A percentile compares a stretch with the other conserved stretches of the same genome.
These are phyloP conservation scores for Myioborus miniatus DNA, from an alignment of 2,797 vertebrate genomes.

Conservation along the genomic window DNA sequence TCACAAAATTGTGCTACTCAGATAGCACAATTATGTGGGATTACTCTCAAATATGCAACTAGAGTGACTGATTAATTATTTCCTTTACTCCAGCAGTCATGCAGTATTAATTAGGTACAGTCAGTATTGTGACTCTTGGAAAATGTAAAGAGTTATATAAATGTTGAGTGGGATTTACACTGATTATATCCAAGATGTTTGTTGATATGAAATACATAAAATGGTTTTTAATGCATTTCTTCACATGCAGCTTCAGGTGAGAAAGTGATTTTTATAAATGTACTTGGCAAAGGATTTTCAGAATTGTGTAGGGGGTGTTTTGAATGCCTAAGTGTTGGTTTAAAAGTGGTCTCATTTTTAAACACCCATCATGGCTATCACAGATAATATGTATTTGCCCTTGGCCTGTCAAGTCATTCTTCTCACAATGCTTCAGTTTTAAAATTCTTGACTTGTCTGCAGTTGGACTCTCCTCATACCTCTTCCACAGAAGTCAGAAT, in stretches of 20 bases:
- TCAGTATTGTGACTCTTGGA: neutral
- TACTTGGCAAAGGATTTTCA: neutral
- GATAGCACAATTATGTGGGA: neutral
- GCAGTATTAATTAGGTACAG: constrained; percentile 15
- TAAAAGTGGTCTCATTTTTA: neutral
- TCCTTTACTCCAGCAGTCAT: constrained; percentile 1
- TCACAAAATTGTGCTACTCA: neutral
- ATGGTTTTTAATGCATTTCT: neutral
- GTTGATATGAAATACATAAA: neutral
- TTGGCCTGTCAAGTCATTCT: neutral
- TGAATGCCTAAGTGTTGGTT: neutral
- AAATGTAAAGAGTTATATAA: neutral
- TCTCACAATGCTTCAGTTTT: neutral
- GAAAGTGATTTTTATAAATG: neutral
- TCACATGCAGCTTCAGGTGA: neutral
- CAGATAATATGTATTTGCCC: neutral
- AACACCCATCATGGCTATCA: neutral
- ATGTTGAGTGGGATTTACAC: neutral
- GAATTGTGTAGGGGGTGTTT: neutral
- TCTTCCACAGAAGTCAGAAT: neutral
- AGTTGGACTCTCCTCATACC: neutral
- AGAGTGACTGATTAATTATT: constrained; percentile 1
- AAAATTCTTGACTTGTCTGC: neutral
- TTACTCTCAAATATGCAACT: constrained; percentile 26
- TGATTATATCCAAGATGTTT: constrained; percentile 16